A percentile compares a stretch with the other conserved stretches of the same genome.
phyloP scores from a whole-genome alignment of 2,888 invertebrate genomes.

The Thecophora atra region DNA sequence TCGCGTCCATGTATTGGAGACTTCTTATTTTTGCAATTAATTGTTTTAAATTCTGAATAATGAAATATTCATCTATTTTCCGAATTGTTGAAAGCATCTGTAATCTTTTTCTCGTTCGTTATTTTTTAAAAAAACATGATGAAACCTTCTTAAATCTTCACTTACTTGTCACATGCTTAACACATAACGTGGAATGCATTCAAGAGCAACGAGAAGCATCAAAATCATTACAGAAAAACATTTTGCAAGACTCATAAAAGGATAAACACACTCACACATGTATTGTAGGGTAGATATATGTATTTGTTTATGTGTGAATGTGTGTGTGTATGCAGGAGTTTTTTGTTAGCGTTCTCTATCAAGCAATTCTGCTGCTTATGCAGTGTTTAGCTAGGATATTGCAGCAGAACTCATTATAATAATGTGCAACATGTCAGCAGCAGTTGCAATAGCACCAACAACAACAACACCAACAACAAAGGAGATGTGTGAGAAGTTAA shows the following conservation, averaged over 20 bases:
- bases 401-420: slow-evolving; percentile 21
- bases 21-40: too few relatives aligned
- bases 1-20: too few relatives aligned
- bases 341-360: background rate
- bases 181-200: slow-evolving; percentile 18
- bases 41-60: too few relatives aligned
- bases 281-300: too few relatives aligned
- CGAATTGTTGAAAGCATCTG: too few relatives aligned
- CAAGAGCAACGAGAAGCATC: slow-evolving; percentile 17
- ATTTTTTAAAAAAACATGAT: too few relatives aligned
- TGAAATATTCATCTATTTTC: too few relatives aligned
- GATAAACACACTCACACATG: too few relatives aligned
- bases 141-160: too few relatives aligned
- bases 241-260: background rate
- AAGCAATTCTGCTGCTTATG: background rate
- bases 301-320: too few relatives aligned
- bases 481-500: slow-evolving; percentile 10
- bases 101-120: too few relatives aligned
- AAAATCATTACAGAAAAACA: slow-evolving; percentile 22
- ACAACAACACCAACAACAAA: background rate
- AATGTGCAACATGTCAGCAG: slow-evolving; percentile 3
- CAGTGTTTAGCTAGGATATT: slow-evolving; percentile 24
- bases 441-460: background rate
- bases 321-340: too few relatives aligned
- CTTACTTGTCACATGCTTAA: slow-evolving; percentile 19